Evolutionary conservation across 2,888 invertebrate species (phyloP).

Genomic region (Drosophila yooni): DNA sequence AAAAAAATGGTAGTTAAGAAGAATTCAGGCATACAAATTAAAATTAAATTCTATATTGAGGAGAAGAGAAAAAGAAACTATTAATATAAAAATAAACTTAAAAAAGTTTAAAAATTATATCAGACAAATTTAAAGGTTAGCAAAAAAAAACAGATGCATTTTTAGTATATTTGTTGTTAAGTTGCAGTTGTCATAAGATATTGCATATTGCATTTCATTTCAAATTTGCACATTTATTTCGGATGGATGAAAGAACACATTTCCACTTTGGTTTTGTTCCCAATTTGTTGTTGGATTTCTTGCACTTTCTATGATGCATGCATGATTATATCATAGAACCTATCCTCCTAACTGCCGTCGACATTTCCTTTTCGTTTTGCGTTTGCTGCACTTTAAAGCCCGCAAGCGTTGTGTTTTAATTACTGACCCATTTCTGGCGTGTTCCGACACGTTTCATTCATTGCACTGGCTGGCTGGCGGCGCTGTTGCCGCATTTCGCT

Average conservation of each 20-base stretch:
- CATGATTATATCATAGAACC: slow-evolving; percentile 3
- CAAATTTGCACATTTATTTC: background rate
- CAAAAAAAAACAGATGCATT: background rate
- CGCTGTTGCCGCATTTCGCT: slow-evolving; percentile 64
- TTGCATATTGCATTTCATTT: background rate
- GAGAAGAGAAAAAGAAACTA: background rate
- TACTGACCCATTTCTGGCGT: slow-evolving; percentile 69
- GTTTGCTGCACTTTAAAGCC: slow-evolving; percentile 44
- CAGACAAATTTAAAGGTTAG: background rate
- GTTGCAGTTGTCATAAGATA: background rate
- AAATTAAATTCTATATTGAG: background rate
- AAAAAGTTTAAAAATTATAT: background rate
- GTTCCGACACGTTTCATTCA: slow-evolving; percentile 46
- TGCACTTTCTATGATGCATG: slow-evolving; percentile 3
- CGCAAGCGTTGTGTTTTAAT: slow-evolving; percentile 63
- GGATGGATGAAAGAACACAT: background rate
- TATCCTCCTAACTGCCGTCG: background rate
- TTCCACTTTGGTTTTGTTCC: background rate
- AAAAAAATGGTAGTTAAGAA: background rate
- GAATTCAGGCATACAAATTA: background rate
- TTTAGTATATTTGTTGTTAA: background rate
- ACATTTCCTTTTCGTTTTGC: slow-evolving; percentile 16
- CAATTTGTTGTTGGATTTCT: background rate
- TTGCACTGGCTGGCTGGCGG: slow-evolving; percentile 19
- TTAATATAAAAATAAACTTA: background rate